phyloP scores from a whole-genome alignment of 2,113 vertebrate species.

The Eubucco bourcierii region DNA sequence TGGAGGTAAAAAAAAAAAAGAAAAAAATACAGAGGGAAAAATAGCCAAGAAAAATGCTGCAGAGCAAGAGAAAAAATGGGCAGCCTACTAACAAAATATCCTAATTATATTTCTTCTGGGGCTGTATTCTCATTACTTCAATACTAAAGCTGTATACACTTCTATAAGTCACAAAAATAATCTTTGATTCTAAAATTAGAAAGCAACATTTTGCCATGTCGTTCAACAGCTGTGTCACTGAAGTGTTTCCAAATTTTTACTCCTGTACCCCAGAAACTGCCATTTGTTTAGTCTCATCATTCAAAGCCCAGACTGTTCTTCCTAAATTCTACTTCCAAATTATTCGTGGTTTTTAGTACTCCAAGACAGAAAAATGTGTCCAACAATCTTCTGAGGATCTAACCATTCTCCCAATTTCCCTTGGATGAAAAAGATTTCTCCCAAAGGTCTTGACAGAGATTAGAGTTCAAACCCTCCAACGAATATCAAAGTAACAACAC shows the following conservation, averaged over 20 bases:
- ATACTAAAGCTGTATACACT: neutral
- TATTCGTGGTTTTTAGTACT: neutral
- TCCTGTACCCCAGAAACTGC: neutral
- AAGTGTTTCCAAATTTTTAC: neutral
- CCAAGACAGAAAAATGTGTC: neutral
- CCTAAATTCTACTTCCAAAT: neutral
- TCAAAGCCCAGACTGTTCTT: conserved; percentile 10
- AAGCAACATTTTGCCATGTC: neutral
- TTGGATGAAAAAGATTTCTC: neutral
- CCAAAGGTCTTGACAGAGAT: neutral
- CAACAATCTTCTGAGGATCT: neutral
- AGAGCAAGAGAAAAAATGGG: neutral
- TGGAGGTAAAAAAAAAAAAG: neutral
- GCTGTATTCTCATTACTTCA: neutral
- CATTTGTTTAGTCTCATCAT: conserved; percentile 14
- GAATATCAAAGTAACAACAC: neutral
- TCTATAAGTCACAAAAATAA: neutral
- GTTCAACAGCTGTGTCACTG: neutral
- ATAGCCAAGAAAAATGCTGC: neutral
- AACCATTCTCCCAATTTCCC: neutral
- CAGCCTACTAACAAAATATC: neutral
- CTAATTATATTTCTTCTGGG: neutral
- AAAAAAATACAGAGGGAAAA: neutral
- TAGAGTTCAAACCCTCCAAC: neutral
- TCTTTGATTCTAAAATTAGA: neutral